Evolutionary conservation across 2,113 vertebrate genomes (phyloP).

Genomic region (Hydrochoerus hydrochaeris): DNA sequence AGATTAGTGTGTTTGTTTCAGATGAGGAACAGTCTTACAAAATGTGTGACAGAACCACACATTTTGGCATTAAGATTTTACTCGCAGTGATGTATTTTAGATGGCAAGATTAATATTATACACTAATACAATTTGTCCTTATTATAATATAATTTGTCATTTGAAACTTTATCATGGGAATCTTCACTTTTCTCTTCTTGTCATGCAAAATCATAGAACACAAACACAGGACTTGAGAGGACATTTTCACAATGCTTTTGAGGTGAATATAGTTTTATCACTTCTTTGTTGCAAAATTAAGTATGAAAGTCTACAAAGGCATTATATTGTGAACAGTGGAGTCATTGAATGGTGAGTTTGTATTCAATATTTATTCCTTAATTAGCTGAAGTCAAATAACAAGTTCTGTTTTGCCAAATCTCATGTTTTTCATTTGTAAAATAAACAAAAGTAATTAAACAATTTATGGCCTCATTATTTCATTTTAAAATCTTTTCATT

Average conservation of each 20-base stretch:
- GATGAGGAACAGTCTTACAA: not conserved
- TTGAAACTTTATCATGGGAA: not conserved
- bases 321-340: not conserved
- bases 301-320: not conserved
- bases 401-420: not conserved
- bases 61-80: not conserved
- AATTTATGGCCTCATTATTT: not conserved
- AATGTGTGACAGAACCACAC: not conserved
- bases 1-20: not conserved
- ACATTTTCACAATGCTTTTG: not conserved
- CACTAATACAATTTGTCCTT: not conserved
- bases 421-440: not conserved
- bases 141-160: not conserved
- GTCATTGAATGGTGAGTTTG: not conserved
- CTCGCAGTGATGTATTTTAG: not conserved
- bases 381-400: not conserved
- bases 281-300: not conserved
- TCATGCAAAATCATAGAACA: not conserved
- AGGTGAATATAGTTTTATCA: not conserved
- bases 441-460: not conserved
- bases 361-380: not conserved
- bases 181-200: fast-evolving
- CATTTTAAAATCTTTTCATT: not conserved
- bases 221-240: not conserved
- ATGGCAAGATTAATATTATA: not conserved